phyloP scores from a whole-genome alignment of 1,140 invertebrate genomes.

The Musca domestica region DNA sequence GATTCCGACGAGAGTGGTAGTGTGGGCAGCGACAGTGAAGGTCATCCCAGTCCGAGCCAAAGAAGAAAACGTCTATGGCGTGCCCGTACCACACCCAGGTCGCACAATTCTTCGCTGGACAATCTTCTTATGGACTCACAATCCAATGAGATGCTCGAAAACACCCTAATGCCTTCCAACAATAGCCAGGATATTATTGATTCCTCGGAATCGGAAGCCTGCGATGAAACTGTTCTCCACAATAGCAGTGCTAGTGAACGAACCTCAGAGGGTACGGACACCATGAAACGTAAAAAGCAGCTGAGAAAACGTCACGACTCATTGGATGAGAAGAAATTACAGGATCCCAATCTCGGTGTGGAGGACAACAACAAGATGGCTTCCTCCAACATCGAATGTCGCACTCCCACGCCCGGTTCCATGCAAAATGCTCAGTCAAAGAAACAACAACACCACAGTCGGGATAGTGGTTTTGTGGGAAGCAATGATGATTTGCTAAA shows the following conservation, averaged over 20 bases:
- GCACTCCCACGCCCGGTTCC: slow-evolving; percentile 57
- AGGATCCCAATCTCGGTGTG: slow-evolving; percentile 41
- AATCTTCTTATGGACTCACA: slow-evolving; percentile 63
- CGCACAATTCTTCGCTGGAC: slow-evolving; percentile 76
- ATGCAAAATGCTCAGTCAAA: slow-evolving; percentile 38
- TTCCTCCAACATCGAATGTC: slow-evolving; percentile 53
- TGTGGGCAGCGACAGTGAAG: slow-evolving; percentile 79
- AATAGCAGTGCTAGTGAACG: slow-evolving; percentile 57
- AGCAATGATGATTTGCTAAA: slow-evolving; percentile 83
- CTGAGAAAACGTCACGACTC: slow-evolving; percentile 63
- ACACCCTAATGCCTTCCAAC: slow-evolving; percentile 41
- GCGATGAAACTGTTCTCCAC: slow-evolving; percentile 67
- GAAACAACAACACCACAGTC: slow-evolving; percentile 65
- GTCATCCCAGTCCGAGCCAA: slow-evolving; percentile 81
- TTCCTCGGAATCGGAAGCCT: slow-evolving; percentile 75
- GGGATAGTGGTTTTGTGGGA: slow-evolving; percentile 83
- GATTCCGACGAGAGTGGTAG: slow-evolving; percentile 83
- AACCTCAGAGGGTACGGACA: slow-evolving; percentile 64
- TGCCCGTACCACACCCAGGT: slow-evolving; percentile 74
- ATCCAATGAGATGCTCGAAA: slow-evolving; percentile 57
- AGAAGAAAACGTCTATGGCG: slow-evolving; percentile 74
- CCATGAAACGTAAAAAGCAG: slow-evolving; percentile 79
- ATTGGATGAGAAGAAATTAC: slow-evolving; percentile 56
- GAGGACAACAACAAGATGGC: slow-evolving; percentile 29
- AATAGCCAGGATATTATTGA: slow-evolving; percentile 56